Base-by-base conservation (phyloP, 2,888 invertebrate species). In the Tigriopus californicus region DNA sequence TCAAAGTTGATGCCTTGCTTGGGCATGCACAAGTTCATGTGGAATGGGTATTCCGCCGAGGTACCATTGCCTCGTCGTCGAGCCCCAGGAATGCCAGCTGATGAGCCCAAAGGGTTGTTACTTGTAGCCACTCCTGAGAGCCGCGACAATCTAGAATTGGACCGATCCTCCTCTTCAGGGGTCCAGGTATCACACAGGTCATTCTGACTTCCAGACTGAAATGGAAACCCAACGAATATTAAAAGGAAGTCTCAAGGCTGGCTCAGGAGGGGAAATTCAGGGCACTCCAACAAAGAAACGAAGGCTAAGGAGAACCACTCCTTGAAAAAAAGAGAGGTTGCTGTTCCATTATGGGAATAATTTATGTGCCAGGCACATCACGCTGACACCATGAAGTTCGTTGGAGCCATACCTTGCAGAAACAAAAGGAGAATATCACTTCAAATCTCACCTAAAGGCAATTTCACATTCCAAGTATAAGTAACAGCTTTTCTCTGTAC, bases 1-100 rank as follows among this genome's bases (percentile, higher is more conserved):
- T 58, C 58, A 49, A 58, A 58, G 40, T 58, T 58, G 11, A 58
- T 49, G 49, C 49, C 49, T 49, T 58, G 57, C 13, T 15, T n/a
- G 15, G 41, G 54, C 41, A 41, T 54, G 42, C 15, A 25, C 33
- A 54, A 41, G 54, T 54, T 54, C 18, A 46, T 42, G 20, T 57
- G 58, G 44, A 58, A 58, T 47, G 58, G 58, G 49, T 58, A 58
- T 58, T 58, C 58, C n/a, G 58, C 58, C 25, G 48, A 49, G 15
- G 18, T 55, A n/a, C 55, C 33, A 11, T 41, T 33, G 6, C 12
- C 41, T 33, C 33, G 22, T 33, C 33, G 22, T 8, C 20, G 15
- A 24, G 25, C 10, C 10, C 24, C 33, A 18, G 15, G 15, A 47
- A 47, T 18, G 47, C 47, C 22, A 47, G 47, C 33, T 33, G 33